phyloP scores from a whole-genome alignment of 2,113 vertebrate genomes.

The Heteronetta atricapilla region DNA sequence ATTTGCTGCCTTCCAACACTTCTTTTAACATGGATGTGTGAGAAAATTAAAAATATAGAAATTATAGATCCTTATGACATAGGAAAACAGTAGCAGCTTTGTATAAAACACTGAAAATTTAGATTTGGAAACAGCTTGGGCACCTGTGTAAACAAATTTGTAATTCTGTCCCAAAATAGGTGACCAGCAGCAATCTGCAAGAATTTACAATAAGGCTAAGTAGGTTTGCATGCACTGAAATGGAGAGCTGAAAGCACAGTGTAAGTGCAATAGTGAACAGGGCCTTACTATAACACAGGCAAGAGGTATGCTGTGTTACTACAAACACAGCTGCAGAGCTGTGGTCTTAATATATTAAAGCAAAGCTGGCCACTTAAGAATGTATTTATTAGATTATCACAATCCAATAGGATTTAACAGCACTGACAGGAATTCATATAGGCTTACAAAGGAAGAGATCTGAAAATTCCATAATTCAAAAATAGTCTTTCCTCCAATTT shows the following conservation, averaged over 20 bases:
- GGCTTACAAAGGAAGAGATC: conserved; percentile 52
- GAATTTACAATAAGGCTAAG: conserved; percentile 40
- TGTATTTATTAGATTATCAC: conserved; percentile 57
- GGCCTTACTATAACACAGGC: conserved; percentile 17
- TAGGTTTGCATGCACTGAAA: conserved; percentile 56
- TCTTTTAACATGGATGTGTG: not conserved
- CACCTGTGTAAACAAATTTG: not conserved
- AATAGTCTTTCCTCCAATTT: conserved; percentile 54
- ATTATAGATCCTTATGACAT: not conserved
- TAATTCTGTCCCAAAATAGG: not conserved
- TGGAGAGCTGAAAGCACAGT: not conserved
- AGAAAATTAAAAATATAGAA: not conserved
- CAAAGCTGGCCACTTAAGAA: conserved; percentile 69
- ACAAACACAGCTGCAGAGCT: conserved; percentile 44
- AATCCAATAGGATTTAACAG: conserved; percentile 61
- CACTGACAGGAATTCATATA: conserved; percentile 48
- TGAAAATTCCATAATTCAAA: conserved; percentile 67
- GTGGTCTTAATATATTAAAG: conserved; percentile 48
- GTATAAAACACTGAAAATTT: conserved; percentile 14
- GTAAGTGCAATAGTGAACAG: not conserved
- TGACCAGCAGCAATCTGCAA: conserved; percentile 33
- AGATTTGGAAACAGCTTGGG: not conserved
- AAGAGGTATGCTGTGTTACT: not conserved
- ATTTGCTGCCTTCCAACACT: conserved; percentile 11
- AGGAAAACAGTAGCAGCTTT: conserved; percentile 13